Base-by-base conservation (phyloP, 53 echinoderm and acorn worm species). In the Echinometra lucunter region DNA sequence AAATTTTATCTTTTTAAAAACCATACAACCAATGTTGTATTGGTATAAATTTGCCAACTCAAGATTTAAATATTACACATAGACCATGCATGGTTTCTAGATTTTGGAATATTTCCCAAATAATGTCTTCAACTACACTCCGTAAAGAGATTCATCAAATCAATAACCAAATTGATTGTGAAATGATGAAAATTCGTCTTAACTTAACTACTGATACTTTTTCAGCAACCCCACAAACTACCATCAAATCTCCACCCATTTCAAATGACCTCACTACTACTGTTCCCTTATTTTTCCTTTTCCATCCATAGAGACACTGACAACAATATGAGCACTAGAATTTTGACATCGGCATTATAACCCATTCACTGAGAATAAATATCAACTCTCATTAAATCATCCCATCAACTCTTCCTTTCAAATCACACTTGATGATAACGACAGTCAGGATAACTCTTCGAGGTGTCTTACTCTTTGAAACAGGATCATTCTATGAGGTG, bases 351-450 rank as follows among this genome's bases (percentile, higher is more conserved):
- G 16, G 4, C 21, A 21, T 63, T 23, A 23, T 42, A 78, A 78
- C 78, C 42, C 19, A 38, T 23, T 78, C 4, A 42, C 35, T 19
- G 78, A 17, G 38, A 42, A 6, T 19, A 21, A 78, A 40, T 15
- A 63, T 23, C 1, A 47, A 85, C 49, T 1, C 49, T 30, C 85
- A n/a, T 85, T 27, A 85, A 18, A 85, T 47, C 13, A 85, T 47
- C 28, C 28, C 49, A 85, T 85, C 85, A 85, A 28, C 37, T 49
- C 38, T 16, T 85, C 19, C 44, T 85, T 27, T 17, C n/a, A 45
- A 85, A 85, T 85, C 49, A 47, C 12, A 85, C 85, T 49, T 85
- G 85, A 49, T 85, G 47, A 85, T 49, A 49, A 85, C 28, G 49
- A n/a, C 47, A 25, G 27, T 47, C 27, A 0, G 27, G 85, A 85